Evolutionary conservation across 2,888 invertebrate genomes (phyloP), one percentile per base, ranked within the genome.

Genomic region (Phania funesta): DNA sequence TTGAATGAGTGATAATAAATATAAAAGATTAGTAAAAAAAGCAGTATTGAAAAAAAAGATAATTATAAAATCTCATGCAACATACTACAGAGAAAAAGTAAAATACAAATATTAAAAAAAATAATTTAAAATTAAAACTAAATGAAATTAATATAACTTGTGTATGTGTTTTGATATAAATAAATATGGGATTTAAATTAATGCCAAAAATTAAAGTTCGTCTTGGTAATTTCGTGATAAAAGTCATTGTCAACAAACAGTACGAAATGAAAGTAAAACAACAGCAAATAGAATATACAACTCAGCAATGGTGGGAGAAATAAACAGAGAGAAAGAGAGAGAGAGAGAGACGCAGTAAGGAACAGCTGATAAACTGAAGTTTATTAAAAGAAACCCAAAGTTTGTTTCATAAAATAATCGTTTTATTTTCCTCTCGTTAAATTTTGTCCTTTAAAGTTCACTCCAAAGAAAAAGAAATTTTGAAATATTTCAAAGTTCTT

Each of bases 31-130:
- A 81, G 81, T 81, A 81, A 87, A 90, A 89, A 88, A 89, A 90
- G 89, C 88, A 84, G 85, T 87, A 88, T 86, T 88, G 86, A 89
- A 90, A 90, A 87, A 90, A 90, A 89, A 44, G 87, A 86, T 88
- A 90, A 90, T 90, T 87, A 90, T 88, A 89, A 90, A 90, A 90
- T 89, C 90, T 90, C 90, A 90, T 90, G 90, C 90, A 90, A 89
- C 88, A 88, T 88, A 87, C 86, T 89, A 89, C 85, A 88, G 85
- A 87, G 86, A 86, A 84, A 44, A 44, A 44, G 77, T 80, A 78
- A 81, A 68, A 64, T 78, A 76, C 79, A 62, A 52, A 65, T 26
- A 65, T 46, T 44, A 62, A 60, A 60, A 74, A 85, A 60, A 78
- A 84, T 76, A 76, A 13, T 70, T 60, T 71, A 35, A 64, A 68